Base-by-base conservation (phyloP, 2,888 invertebrate species). In the Melieria omissa region DNA sequence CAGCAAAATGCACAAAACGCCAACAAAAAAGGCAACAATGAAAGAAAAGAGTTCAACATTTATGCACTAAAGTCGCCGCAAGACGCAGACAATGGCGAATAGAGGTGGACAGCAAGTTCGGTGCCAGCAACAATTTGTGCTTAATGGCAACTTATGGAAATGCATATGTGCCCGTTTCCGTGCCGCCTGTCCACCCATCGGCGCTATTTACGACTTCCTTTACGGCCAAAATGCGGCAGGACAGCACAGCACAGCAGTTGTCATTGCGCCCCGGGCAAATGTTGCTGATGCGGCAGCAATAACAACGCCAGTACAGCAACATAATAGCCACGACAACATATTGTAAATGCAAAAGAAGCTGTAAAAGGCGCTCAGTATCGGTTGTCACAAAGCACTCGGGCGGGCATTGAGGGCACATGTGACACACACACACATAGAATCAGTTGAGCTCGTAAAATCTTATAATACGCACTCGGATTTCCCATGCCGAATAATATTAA, bases 141-240 rank as follows among this genome's bases (percentile, higher is more conserved):
- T 8, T 14, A 58, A 16, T 58, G 7, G 41, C 42, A 49, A n/a
- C 16, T 14, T 44, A 16, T 10, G 46, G 29, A 42, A 44, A 49
- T 52, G 9, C 42, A 65, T 44, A 42, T n/a, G 57, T 29, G 44
- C 12, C 52, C 54, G 54, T 14, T 69, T 46, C 58, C 60, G 61
- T 46, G 57, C 58, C 42, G 14, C 41, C 29, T 63, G 69, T 69
- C 69, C 69, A 62, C 62, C 69, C 69, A 69, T 46, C 12, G 6
- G 62, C 61, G 55, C 52, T 69, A 69, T 69, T 69, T 69, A 69
- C 61, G 69, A 62, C 62, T 69, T 69, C 69, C 69, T 69, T 62
- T 61, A 67, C 60, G 60, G 60, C 12, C 16, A 29, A 29, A 29
- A 29, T n/a, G 10, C 29, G 16, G 5, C 1, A n/a, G 44, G n/a